Percentiles rank a stretch among this genome's conserved stretches.
These are phyloP conservation scores for Dryococelus australis DNA, from an alignment of 2,888 invertebrate genomes.

Conservation along the genomic window DNA sequence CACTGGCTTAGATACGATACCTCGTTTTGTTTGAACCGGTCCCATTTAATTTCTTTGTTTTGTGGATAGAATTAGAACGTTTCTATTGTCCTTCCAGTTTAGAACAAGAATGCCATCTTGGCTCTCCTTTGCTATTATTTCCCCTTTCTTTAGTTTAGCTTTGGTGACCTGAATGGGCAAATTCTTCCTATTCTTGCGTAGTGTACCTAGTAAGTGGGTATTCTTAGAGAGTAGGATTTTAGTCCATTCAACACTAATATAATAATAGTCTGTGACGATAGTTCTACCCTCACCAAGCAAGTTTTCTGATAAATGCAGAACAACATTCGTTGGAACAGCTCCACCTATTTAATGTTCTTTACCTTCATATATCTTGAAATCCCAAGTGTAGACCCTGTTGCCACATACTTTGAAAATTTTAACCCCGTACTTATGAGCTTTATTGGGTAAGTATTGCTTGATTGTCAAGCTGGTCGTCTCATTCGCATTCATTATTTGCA, in stretches of 20 bases:
- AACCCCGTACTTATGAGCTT: not conserved
- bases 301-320: not conserved
- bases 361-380: not conserved
- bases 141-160: not conserved
- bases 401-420: not conserved
- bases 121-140: not conserved
- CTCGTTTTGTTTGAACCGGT: not conserved
- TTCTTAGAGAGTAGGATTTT: not conserved
- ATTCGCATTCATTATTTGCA: not conserved
- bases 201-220: slow-evolving; percentile 1
- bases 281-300: not conserved
- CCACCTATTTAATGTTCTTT: not conserved
- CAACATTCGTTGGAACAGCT: not conserved
- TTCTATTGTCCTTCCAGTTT: no score
- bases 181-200: not conserved
- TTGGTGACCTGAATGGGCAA: not conserved
- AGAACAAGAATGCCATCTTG: no score
- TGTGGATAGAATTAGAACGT: not conserved
- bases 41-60: not conserved
- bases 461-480: not conserved
- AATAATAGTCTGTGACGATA: not conserved
- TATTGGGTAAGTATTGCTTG: not conserved
- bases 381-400: not conserved
- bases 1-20: not conserved
- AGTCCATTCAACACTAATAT: not conserved